Evolutionary conservation across 2,888 invertebrate genomes (phyloP), one percentile per base, ranked within the genome.

Genomic region (Chalcis sispes): DNA sequence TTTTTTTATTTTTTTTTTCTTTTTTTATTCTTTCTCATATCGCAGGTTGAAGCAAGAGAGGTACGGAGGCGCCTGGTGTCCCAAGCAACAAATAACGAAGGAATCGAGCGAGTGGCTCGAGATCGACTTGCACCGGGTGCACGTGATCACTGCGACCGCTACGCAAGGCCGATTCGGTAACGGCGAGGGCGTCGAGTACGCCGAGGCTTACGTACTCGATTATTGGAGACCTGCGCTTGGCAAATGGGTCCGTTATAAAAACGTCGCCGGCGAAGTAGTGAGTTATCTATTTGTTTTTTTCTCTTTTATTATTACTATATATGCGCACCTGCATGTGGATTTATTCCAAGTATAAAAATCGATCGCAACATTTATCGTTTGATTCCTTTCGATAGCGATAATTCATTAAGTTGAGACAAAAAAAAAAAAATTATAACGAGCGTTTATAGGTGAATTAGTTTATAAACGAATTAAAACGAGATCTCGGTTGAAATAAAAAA

Each of bases 21-120:
- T 8, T 3, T 5, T 5, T 32, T 32, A 8, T 32, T 8, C 8
- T 32, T 8, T 32, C 32, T 32, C 32, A 8, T 29, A 77, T 89
- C 90, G 32, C 92, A 97, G 97, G 88, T 90, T 97, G 81, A 93
- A 94, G 80, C 93, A 93, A 82, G 97, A 97, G 86, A 91, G 92
- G 80, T 93, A 93, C 84, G 96, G 96, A 15, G 97, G 97, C 58
- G 97, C 97, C 0, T 98, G 97, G 98, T 98, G 98, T 90, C 97
- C 98, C 13, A 93, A 93, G 89, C 91, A 92, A 65, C 93, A 94
- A 87, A 94, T 95, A 84, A 94, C 94, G 27, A 92, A 93, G n/a
- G 94, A 94, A 82, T 91, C 93, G 1, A 91, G 91, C 76, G 95
- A 95, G 88, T 95, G 94, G 94, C 89, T 95, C 77, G 93, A 97